Evolutionary conservation across 2,797 vertebrate genomes (phyloP), one percentile per base, ranked within the genome.

Genomic region (Acanthiza pusilla): DNA sequence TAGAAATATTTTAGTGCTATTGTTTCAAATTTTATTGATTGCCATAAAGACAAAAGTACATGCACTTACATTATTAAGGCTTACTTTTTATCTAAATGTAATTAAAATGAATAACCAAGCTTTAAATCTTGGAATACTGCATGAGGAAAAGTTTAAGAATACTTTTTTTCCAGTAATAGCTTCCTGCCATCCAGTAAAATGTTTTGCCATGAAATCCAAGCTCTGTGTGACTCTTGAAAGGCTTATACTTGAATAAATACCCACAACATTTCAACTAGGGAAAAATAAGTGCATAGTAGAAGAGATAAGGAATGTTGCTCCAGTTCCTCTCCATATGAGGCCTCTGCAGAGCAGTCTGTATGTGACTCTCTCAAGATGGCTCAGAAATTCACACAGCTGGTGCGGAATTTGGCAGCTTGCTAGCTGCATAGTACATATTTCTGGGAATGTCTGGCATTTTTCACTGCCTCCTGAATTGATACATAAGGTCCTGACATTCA

Each of bases 371-470:
- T 61, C 68, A 74, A 84, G 55, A 70, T 43, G 70, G 60, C 81
- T 73, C 84, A 89, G 73, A 92, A 88, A 81, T 81, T 84, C 79
- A 86, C 57, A 43, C 42, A 78, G 51, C 48, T 70, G 29, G 15
- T 89, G 82, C 0, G 0, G 93, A 96, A 94, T 91, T 91, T 92
- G 60, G 66, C 85, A 90, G 73, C 66, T 60, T 82, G 76, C n/a
- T 78, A 40, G 45, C 60, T 72, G 60, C 5, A 0, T 15, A 42
- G 54, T n/a, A 42, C 20, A 1, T 53, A 36, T 86, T 94, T 86
- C 79, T 91, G 92, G 62, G 60, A 92, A 81, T 40, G 74, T 76
- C 89, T 94, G 70, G 80, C 82, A 92, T 83, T 94, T 58, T 79
- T 79, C 60, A 34, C 45, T 85, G 54, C 34, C 36, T 87, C 22